Evolutionary conservation across 2,797 vertebrate species (phyloP), one percentile per base, ranked within the genome.

Genomic region (Tinamus major): DNA sequence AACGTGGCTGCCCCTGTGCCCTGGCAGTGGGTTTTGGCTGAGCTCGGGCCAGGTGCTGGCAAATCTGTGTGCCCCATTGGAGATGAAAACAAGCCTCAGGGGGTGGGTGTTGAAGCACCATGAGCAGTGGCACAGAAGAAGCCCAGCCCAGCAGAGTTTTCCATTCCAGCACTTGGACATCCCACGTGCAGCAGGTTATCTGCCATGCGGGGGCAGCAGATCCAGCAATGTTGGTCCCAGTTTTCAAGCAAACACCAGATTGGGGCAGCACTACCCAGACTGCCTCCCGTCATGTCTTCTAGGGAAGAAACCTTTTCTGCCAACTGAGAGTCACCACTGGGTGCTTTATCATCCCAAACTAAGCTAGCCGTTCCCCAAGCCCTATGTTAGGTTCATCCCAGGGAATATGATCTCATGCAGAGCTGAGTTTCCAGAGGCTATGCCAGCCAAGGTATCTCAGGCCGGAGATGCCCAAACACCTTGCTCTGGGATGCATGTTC

Each of bases 161-260:
- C 17, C 62, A 29, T 41, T 29, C 0, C 0, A 12, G 4, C 75
- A 26, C 37, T 1, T 3, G 46, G 37, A 74, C 27, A 61, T 31
- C 13, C 29, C 53, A 29, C 31, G 53, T 31, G 29, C 53, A 55
- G 21, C 29, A 26, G 61, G 27, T 10, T 35, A 3, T 8, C 13
- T 48, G 46, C 67, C 3, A 1, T 13, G 46, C 24, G 58, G 71
- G 0, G 1, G 41, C 33, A 82, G 49, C 44, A 65, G 56, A 29
- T 64, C n/a, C 27, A 39, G 31, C 1, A 2, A 26, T 39, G 35
- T 17, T 62, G 35, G 63, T 75, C 39, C 64, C 6, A 2, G 31
- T 85, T 79, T 85, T 79, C 20, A 82, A 64, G 67, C 35, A 39
- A 64, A 8, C 17, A 8, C 1, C 9, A 87, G 14, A 29, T 3